Base-by-base conservation (phyloP, 1,140 invertebrate genomes). In the Macrobrachium nipponense region DNA sequence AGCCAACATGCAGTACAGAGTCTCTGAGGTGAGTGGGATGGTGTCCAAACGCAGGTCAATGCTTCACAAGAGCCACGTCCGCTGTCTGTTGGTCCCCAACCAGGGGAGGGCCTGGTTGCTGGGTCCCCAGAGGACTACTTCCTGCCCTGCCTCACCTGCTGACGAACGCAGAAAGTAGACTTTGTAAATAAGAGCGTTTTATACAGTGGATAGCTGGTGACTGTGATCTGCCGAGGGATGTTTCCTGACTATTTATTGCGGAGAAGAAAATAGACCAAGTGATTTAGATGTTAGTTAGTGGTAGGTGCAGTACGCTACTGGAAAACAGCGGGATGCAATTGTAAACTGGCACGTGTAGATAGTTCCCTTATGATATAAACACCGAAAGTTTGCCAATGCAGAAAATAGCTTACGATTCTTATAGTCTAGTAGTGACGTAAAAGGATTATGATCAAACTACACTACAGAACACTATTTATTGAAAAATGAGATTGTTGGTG, bases 11-110 rank as follows among this genome's bases (percentile, higher is more conserved):
- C 27, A 58, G 72, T 79, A 86, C 68, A 43, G 81, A 58, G 87
- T 88, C 18, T 88, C 88, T 1, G 68, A 87, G 15, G 82, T 89
- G 4, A 81, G 66, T 15, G 88, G 86, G 15, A 68, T 81, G n/a
- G 76, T 89, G n/a, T 87, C 86, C 23, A 84, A 73, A 20, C 86
- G 88, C 5, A 27, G 86, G n/a, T 89, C 88, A 1, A 70, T 87
- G n/a, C 73, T 89, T 2, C 85, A 87, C 78, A 87, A 86, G 76
- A 83, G 79, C 12, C 80, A 84, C 14, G 86, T 89, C 20, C 82
- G 73, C 61, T 89, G 88, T 62, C 81, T 89, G 20, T 70, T 77
- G 51, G 80, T 89, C 17, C 23, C 61, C 27, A 61, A 86, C n/a
- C 81, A 89, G 88, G 88, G 8, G 62, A 79, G 2, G 88, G 88